Conservation (phyloP, 1,140 invertebrate genomes). For the Drosophila busckii region DNA sequence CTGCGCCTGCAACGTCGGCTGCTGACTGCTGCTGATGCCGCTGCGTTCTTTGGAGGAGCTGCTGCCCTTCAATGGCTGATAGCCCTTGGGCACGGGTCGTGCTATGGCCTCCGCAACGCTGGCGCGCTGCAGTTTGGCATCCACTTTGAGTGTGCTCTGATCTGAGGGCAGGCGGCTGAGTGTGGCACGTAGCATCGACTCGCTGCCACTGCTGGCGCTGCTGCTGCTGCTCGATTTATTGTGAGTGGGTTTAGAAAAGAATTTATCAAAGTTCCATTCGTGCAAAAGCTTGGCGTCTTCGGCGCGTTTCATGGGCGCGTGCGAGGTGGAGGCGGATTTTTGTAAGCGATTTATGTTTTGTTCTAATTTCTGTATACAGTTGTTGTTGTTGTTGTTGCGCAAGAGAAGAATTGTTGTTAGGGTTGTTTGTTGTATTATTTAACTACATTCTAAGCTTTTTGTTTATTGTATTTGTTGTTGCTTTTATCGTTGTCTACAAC, state of each 20-base stretch:
- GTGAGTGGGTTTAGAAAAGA: slow-evolving; percentile 82
- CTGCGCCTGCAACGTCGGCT: slow-evolving; percentile 36
- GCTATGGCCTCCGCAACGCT: slow-evolving; percentile 64
- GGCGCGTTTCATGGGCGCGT: slow-evolving; percentile 38
- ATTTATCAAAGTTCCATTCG: slow-evolving; percentile 90
- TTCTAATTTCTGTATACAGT: slow-evolving; percentile 69
- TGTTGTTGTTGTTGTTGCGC: slow-evolving; percentile 40
- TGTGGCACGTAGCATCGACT: too few species aligned
- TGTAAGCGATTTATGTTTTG: slow-evolving; percentile 72
- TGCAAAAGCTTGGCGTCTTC: slow-evolving; percentile 81
- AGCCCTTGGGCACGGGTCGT: slow-evolving; percentile 64
- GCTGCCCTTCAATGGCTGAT: slow-evolving; percentile 61
- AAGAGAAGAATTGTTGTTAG: slow-evolving; percentile 62
- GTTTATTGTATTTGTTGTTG: slow-evolving; percentile 10
- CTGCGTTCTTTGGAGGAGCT: slow-evolving; percentile 42
- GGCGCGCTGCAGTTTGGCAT: slow-evolving; percentile 62
- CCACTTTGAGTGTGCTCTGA: slow-evolving; percentile 68
- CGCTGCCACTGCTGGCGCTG: slow-evolving; percentile 38
- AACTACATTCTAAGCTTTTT: slow-evolving; percentile 14
- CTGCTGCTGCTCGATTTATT: slow-evolving; percentile 10
- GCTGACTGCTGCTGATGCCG: slow-evolving; percentile 11
- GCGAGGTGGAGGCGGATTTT: slow-evolving; percentile 77
- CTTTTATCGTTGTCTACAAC: slow-evolving; percentile 40
- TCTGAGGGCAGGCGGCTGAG: slow-evolving; percentile 62
- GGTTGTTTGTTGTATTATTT: slow-evolving; percentile 41